Evolutionary conservation across 1,140 invertebrate species (phyloP).

Genomic region (Heliconius eleuchia): DNA sequence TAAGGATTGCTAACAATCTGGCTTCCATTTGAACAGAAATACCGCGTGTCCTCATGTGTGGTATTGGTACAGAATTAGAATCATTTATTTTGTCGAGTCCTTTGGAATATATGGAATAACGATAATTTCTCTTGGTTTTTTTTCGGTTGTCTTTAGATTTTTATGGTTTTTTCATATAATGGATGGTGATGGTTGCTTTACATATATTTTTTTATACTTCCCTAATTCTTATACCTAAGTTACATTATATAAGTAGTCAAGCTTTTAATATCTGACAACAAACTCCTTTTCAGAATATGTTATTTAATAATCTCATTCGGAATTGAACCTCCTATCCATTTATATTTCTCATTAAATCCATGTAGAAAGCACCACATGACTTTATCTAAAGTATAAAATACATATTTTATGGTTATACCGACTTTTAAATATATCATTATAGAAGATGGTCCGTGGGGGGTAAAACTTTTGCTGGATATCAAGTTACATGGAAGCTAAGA

Average conservation of each 20-base stretch:
- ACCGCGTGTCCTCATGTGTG: conserved; percentile 50
- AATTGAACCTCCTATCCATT: too few species aligned
- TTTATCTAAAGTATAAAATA: background rate
- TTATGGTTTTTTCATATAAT: background rate
- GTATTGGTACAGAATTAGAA: conserved; percentile 35
- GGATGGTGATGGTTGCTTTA: too few species aligned
- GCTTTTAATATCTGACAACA: too few species aligned
- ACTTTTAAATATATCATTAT: conserved; percentile 43
- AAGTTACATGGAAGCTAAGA: conserved; percentile 31
- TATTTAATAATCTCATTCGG: too few species aligned
- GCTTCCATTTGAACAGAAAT: conserved; percentile 44
- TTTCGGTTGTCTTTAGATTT: background rate
- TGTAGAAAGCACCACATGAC: background rate
- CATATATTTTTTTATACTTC: background rate
- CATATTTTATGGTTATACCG: conserved; percentile 23
- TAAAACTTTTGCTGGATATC: conserved; percentile 28
- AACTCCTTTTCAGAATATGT: too few species aligned
- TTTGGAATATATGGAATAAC: background rate
- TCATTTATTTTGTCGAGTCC: conserved; percentile 24
- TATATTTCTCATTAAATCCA: background rate
- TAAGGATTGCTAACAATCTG: conserved; percentile 44
- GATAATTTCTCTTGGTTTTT: background rate
- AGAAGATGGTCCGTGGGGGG: conserved; percentile 33
- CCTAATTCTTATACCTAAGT: too few species aligned
- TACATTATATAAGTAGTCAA: too few species aligned